Evolutionary conservation across 2,113 vertebrate species (phyloP).

Genomic region (Ophthalmolycus amberensis): DNA sequence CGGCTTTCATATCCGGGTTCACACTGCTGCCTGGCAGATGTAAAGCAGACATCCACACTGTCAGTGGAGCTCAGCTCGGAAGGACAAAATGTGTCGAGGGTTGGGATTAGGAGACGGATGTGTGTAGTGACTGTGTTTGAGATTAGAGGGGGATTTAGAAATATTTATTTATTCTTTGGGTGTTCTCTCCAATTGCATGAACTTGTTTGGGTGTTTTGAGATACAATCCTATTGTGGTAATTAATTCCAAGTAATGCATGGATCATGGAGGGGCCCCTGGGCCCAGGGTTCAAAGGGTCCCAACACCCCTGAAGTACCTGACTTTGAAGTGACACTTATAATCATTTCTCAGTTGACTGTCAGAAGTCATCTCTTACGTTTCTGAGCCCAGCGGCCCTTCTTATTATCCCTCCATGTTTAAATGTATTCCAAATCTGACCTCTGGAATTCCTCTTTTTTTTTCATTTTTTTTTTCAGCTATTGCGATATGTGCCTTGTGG

Average conservation of each 20-base stretch:
- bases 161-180: neutral
- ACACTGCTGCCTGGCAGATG: conserved; percentile 46
- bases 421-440: neutral
- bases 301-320: neutral
- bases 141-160: neutral
- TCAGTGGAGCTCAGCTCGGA: conserved; percentile 26
- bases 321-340: neutral
- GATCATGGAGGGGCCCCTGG: neutral
- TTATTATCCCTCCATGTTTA: neutral
- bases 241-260: neutral
- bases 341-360: neutral
- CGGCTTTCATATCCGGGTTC: conserved; percentile 59
- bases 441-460: neutral
- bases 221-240: neutral
- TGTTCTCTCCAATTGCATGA: neutral
- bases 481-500: neutral
- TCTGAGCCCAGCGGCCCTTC: neutral
- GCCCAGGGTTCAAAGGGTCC: too few species aligned
- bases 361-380: neutral
- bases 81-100: conserved; percentile 18
- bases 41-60: conserved; percentile 32
- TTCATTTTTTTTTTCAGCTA: neutral
- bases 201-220: neutral
- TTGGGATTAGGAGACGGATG: conserved; percentile 4
- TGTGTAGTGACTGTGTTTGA: neutral